Base-by-base conservation (phyloP, 2,113 vertebrate genomes). In the Zingel zingel region DNA sequence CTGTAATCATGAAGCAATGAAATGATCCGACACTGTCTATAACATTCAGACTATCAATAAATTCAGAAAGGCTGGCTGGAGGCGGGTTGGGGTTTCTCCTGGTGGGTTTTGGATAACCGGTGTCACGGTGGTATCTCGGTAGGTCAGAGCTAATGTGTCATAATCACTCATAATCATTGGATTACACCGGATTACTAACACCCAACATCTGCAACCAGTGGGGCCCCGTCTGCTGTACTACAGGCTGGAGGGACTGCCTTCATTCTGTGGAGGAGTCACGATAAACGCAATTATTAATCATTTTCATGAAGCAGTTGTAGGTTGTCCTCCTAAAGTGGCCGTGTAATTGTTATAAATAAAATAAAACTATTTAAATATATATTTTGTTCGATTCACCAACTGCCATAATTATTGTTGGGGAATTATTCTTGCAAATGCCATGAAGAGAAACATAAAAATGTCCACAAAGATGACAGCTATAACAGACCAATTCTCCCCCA, bases 401-500 rank as follows among this genome's bases (percentile, higher is more conserved):
- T 69, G 57, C 3, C 48, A 63, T 64, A 8, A 68, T 72, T 62
- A 5, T 14, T 13, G 53, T 9, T 21, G n/a, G 53, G 18, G n/a
- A 66, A 59, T 54, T 54, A 30, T 67, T 57, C 14, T 23, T 59
- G 43, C 47, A 72, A 89, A 83, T 81, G 79, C 83, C 74, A 79
- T 63, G 53, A 61, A 82, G 81, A 88, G 58, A 86, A 90, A 92
- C 86, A 89, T 88, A 66, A 84, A 92, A 92, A 90, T 88, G 91
- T 90, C 85, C 84, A 73, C 77, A 83, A 81, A 71, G 89, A 81
- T 94, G 94, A 92, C 92, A 94, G 91, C 90, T 93, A 65, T 92
- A 86, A 93, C 91, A 90, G 92, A 88, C 91, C 91, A 90, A 90
- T 93, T 94, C 93, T 92, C 87, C 91, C 84, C 88, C 91, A 89